Conservation (phyloP, 1,140 invertebrate species). For the Drosophila varians region DNA sequence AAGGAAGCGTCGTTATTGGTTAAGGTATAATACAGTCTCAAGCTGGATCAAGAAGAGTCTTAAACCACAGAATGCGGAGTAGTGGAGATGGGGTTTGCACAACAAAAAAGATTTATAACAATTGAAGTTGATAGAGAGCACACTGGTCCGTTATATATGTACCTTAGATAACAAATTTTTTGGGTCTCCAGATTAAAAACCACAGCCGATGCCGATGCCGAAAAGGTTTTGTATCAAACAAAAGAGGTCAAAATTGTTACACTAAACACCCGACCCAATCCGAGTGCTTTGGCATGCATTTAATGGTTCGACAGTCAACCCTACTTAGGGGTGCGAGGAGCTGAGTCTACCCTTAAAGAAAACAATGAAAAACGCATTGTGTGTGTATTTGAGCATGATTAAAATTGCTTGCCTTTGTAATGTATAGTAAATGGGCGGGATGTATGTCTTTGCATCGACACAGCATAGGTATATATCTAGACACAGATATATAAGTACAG, state of each 20-base stretch:
- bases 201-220: conserved; percentile 59
- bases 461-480: background rate
- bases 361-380: conserved; percentile 65
- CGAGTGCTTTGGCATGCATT: conserved; percentile 3
- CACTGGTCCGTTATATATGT: conserved; percentile 42
- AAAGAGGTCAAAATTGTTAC: conserved; percentile 78
- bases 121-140: conserved; percentile 6
- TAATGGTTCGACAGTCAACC: conserved; percentile 35
- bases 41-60: conserved; percentile 5
- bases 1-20: background rate
- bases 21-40: background rate
- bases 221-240: conserved; percentile 54
- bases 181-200: conserved; percentile 39
- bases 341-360: conserved; percentile 46
- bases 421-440: conserved; percentile 44
- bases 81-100: conserved; percentile 9
- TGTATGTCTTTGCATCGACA: background rate
- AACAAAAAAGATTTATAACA: conserved; percentile 15
- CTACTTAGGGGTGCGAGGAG: conserved; percentile 58
- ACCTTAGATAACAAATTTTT: conserved; percentile 57
- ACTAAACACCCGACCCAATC: conserved; percentile 40
- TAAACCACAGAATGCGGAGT: conserved; percentile 23
- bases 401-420: conserved; percentile 36
- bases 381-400: conserved; percentile 48
- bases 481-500: background rate